Evolutionary conservation across 1,140 invertebrate genomes (phyloP).

Genomic region (Rhysida immarginata): DNA sequence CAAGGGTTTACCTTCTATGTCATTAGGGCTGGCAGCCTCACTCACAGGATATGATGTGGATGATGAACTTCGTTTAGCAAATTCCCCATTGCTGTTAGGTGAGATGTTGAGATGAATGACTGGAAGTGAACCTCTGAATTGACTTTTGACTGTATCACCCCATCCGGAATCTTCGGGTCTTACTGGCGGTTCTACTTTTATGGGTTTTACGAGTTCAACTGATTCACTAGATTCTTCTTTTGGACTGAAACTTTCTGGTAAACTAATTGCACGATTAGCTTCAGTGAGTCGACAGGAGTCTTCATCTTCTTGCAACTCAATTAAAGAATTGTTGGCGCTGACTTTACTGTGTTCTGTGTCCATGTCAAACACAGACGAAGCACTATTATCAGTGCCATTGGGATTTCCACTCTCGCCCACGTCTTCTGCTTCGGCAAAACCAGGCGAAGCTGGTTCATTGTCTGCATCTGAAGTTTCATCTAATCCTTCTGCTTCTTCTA

Average conservation of each 20-base stretch:
- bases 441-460: neutral
- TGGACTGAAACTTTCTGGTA: neutral
- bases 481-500: neutral
- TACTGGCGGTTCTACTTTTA: neutral
- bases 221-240: neutral
- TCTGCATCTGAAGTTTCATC: neutral
- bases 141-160: neutral
- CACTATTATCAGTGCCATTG: neutral
- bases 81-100: too few relatives aligned
- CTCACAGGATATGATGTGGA: neutral
- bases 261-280: neutral
- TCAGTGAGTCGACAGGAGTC: neutral
- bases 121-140: conserved; percentile 1
- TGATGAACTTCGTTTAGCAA: too few relatives aligned
- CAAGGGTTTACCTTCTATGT: neutral
- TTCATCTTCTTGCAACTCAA: neutral
- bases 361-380: neutral
- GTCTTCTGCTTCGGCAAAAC: neutral
- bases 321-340: neutral
- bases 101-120: neutral
- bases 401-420: neutral
- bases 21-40: neutral
- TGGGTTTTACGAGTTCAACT: neutral
- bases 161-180: neutral
- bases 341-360: neutral